Percentiles rank a stretch among this genome's conserved stretches.
Conservation (phyloP, 1,140 invertebrate species). For the Macrobrachium nipponense region DNA sequence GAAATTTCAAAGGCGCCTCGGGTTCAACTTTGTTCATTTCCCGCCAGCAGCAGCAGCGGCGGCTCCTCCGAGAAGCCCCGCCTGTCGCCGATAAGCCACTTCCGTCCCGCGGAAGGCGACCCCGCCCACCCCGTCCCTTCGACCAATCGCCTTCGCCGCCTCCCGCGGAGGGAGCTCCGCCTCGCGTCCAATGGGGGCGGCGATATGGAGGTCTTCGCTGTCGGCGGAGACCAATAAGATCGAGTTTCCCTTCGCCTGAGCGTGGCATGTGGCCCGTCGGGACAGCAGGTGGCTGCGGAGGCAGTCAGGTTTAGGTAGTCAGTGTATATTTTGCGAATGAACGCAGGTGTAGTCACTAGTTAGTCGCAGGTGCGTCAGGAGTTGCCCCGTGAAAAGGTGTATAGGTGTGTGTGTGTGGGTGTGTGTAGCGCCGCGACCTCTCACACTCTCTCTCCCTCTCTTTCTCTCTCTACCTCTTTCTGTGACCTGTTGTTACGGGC, state of each 20-base stretch:
- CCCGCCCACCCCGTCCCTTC: background rate
- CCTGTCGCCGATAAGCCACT: conserved; percentile 26
- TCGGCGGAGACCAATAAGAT: conserved; percentile 42
- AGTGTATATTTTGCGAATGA: conserved; percentile 63
- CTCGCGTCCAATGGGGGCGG: conserved; percentile 35
- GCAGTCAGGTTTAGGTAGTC: conserved; percentile 62
- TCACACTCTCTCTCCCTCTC: background rate
- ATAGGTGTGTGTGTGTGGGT: background rate
- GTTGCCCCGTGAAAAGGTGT: conserved; percentile 33
- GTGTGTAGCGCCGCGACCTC: conserved; percentile 2
- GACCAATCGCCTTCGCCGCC: conserved; percentile 25
- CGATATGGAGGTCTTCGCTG: conserved; percentile 46
- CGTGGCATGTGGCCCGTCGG: conserved; percentile 34
- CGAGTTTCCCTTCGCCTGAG: conserved; percentile 49
- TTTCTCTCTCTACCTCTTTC: too few relatives aligned
- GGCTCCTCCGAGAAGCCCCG: conserved; percentile 15
- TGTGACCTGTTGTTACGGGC: too few relatives aligned
- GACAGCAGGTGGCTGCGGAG: conserved; percentile 62
- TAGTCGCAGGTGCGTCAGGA: conserved; percentile 61
- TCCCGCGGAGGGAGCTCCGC: conserved; percentile 24
- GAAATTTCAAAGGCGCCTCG: conserved; percentile 7
- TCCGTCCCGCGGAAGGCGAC: conserved; percentile 6
- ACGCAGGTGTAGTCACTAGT: conserved; percentile 64
- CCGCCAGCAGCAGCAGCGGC: too few relatives aligned
- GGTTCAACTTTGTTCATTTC: conserved; percentile 56